Evolutionary conservation across 1,140 invertebrate genomes (phyloP), one percentile per base, ranked within the genome.

Genomic region (Eriocheir sinensis): DNA sequence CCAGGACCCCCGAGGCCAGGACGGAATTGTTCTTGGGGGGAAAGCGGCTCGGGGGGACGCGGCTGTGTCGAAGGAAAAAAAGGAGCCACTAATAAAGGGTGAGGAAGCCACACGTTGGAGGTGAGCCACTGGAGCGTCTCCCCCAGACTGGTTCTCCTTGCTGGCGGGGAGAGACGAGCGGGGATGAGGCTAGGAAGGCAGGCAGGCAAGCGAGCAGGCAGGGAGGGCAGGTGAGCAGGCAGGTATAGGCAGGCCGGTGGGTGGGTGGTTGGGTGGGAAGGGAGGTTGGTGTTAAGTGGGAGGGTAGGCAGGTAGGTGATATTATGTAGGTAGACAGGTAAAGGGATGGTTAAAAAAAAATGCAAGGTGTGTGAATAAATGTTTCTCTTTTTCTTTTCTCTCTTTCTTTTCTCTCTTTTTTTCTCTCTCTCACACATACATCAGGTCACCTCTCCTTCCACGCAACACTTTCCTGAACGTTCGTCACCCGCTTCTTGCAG

Each of bases 321-420:
- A 3, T n/a, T 6, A n/a, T n/a, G 60, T n/a, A 72, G 60, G 60
- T 4, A 27, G 60, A n/a, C 21, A 72, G 60, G 4, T 72, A 8
- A n/a, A 8, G 60, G n/a, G 60, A n/a, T 6, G n/a, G 44, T 4
- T 48, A 48, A 15, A n/a, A 1, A n/a, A 21, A 72, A 3, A 72
- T 21, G 27, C 17, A 72, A 72, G 60, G n/a, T n/a, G n/a, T 53
- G 21, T 53, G 48, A 53, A 53, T 72, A 72, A n/a, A 60, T 60
- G 9, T 72, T n/a, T 72, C 60, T 72, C 60, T 72, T n/a, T 72
- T n/a, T 72, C 60, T 72, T n/a, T n/a, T 72, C 60, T 72, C 60
- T 72, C 60, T 72, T n/a, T 72, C 60, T 72, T n/a, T n/a, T 72
- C 60, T 72, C 60, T 72, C 60, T 72, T n/a, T 72, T n/a, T 72